Evolutionary conservation across 2,888 invertebrate genomes (phyloP).

Genomic region (Panopea generosa): DNA sequence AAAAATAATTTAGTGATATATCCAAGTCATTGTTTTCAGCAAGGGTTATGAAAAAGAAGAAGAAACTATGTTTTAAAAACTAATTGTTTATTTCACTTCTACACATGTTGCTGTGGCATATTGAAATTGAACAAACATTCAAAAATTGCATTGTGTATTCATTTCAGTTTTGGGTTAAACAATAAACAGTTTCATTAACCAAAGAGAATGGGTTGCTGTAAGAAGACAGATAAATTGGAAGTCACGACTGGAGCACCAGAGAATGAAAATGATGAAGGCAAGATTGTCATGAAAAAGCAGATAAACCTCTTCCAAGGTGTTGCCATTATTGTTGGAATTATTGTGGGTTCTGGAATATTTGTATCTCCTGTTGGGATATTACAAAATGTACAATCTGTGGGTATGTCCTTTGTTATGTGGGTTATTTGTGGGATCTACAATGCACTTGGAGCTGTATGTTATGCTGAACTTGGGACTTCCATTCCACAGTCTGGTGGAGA

Average conservation of each 20-base stretch:
- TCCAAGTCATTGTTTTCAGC: no score
- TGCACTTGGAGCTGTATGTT: slow-evolving; percentile 93
- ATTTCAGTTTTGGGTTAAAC: no score
- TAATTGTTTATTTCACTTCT: no score
- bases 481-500: slow-evolving; percentile 88
- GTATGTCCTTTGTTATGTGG: slow-evolving; percentile 94
- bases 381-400: slow-evolving; percentile 90
- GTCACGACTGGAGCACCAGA: slow-evolving; percentile 23
- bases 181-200: no score
- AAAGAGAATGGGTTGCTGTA: slow-evolving; percentile 33
- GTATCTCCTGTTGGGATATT: slow-evolving; percentile 97
- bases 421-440: slow-evolving; percentile 92
- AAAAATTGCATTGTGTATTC: no score
- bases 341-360: slow-evolving; percentile 98
- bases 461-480: slow-evolving; percentile 95
- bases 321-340: slow-evolving; percentile 96
- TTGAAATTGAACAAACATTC: no score
- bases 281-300: slow-evolving; percentile 91
- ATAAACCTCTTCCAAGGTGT: slow-evolving; percentile 95
- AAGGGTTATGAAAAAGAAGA: no score
- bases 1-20: no score
- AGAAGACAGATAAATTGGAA: slow-evolving; percentile 24
- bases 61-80: no score
- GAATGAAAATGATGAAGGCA: slow-evolving; percentile 33
- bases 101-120: no score